A percentile compares a stretch with the other conserved stretches of the same genome.
Conservation (phyloP, 2,888 invertebrate genomes). For the Pseudolycoriella hygida region DNA sequence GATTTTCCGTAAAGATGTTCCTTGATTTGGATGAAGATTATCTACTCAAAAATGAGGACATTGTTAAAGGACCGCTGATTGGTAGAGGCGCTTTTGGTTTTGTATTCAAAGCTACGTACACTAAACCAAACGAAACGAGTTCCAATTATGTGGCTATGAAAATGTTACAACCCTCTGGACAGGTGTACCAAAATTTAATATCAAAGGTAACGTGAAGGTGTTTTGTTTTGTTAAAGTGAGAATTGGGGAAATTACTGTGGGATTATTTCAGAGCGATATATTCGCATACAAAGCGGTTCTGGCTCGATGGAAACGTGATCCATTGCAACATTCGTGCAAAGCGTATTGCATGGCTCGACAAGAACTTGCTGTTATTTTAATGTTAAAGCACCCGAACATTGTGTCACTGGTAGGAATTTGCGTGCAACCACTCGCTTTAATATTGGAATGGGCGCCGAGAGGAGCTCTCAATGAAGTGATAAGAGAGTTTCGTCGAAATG, state of each 20-base stretch:
- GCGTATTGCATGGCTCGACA: conserved; percentile 94
- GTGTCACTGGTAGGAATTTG: conserved; percentile 84
- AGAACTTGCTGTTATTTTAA: conserved; percentile 74
- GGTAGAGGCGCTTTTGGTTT: conserved; percentile 98
- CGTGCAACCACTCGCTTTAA: conserved; percentile 70
- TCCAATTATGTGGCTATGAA: conserved; percentile 68
- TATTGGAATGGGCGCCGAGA: conserved; percentile 74
- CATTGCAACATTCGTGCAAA: conserved; percentile 80
- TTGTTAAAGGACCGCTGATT: conserved; percentile 55
- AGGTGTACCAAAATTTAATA: conserved; percentile 15
- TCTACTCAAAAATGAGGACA: conserved; percentile 64
- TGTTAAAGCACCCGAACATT: conserved; percentile 78
- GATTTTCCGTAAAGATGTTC: conserved; percentile 40
- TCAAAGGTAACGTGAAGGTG: neutral
- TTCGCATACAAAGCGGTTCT: conserved; percentile 42
- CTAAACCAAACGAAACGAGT: conserved; percentile 35
- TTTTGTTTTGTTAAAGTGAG: neutral
- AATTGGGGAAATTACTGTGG: too few relatives aligned
- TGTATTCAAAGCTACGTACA: conserved; percentile 68
- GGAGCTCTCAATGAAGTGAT: conserved; percentile 77
- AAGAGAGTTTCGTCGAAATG: conserved; percentile 69
- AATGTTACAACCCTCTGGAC: conserved; percentile 66
- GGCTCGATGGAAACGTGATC: conserved; percentile 88
- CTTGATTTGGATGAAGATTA: conserved; percentile 71
- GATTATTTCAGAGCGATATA: conserved; percentile 22